Conservation (phyloP, 2,797 vertebrate species). For the Numenius phaeopus region DNA sequence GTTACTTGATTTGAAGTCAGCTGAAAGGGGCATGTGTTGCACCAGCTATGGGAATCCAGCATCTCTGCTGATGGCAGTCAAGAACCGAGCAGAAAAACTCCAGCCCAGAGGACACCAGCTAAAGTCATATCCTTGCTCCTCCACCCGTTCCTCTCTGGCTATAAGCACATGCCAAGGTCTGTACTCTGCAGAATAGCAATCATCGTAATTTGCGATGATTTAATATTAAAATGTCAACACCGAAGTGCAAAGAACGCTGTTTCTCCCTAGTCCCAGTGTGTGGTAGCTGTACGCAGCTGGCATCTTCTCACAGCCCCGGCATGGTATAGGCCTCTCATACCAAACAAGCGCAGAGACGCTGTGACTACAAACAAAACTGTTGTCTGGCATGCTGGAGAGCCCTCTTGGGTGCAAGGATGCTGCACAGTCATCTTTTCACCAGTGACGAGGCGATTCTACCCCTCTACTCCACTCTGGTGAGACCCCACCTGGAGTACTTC, state of each 20-base stretch:
- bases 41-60: background rate
- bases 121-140: background rate
- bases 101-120: background rate
- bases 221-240: slow-evolving; percentile 33
- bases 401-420: background rate
- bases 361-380: background rate
- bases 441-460: too few species aligned
- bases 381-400: background rate
- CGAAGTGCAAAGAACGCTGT: background rate
- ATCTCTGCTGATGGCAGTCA: background rate
- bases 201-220: background rate
- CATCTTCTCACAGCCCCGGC: background rate
- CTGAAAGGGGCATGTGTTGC: fast-evolving
- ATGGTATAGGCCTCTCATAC: background rate
- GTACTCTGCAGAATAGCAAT: background rate
- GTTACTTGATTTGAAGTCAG: background rate
- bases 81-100: background rate
- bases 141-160: background rate
- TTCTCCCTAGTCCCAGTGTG: background rate
- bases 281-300: background rate
- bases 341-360: background rate
- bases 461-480: too few species aligned
- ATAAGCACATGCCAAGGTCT: background rate
- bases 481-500: too few species aligned
- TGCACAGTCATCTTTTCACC: background rate